Base-by-base conservation (phyloP, 2,797 vertebrate species). In the Mormyrops attenuatus region DNA sequence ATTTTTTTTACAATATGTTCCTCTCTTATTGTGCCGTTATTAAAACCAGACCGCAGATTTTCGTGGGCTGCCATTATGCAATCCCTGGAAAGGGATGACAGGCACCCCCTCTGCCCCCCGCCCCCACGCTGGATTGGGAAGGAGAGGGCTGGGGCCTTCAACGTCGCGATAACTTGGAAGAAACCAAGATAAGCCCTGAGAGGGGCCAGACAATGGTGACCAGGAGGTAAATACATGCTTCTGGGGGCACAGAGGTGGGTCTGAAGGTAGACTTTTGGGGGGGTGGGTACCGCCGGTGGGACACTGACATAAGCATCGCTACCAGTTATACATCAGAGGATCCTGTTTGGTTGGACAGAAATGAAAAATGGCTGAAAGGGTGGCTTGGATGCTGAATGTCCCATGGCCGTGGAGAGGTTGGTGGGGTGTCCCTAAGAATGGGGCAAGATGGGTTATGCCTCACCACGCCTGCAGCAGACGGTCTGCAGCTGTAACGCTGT, bases 401-500 rank as follows among this genome's bases (percentile, higher is more conserved):
- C 30, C 11, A 11, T 11, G n/a, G 63, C 22, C 0, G 3, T 7
- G 22, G 22, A 1, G 63, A 66, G 1, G 6, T n/a, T 3, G 57
- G n/a, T 0, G 7, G 57, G 3, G 66, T 13, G 66, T 15, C 26
- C 3, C 30, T 11, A 26, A 69, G 26, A 34, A 11, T 3, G 20
- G 20, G 85, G 85, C 85, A 20, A 30, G 89, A 90, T 96, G 95
- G 95, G 94, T 95, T n/a, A 53, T 4, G 95, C 94, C 93, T 94
- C 93, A 92, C 90, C 96, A 90, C 93, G 93, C 95, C 92, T 92
- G 93, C 90, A 93, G 94, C 91, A 93, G 91, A 95, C 92, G 92
- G 95, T 94, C 96, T 94, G 94, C 97, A 94, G 94, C 91, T 95
- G 96, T 97, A 97, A 97, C 96, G 93, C 95, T 97, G 96, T 98